Conservation (phyloP, 2,888 invertebrate species). For the Tortrix viridana region DNA sequence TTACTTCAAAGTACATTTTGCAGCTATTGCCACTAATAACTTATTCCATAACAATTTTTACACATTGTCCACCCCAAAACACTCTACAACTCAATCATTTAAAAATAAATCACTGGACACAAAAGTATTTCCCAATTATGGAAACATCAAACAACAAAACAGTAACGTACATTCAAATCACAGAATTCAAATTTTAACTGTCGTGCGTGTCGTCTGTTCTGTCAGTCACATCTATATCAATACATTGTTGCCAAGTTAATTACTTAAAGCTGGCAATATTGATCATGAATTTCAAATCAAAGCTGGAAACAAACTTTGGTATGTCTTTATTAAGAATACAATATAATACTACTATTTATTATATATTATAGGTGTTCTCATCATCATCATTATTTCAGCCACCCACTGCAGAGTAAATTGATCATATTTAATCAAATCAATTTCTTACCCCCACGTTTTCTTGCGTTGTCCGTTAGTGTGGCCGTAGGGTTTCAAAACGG, state of each 20-base stretch:
- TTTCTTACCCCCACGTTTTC: no score
- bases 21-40: constrained; percentile 6
- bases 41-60: constrained; percentile 9
- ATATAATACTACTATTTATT: no score
- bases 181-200: constrained; percentile 30
- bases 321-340: no score
- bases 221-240: neutral
- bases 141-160: constrained; percentile 23
- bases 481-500: no score
- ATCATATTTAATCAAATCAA: no score
- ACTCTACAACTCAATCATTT: neutral
- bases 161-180: constrained; percentile 23
- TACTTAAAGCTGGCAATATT: neutral
- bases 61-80: constrained; percentile 5
- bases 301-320: neutral
- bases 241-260: neutral
- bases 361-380: no score
- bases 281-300: neutral
- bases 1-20: constrained; percentile 69
- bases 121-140: neutral
- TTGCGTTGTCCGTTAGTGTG: no score
- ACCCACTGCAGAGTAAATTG: no score
- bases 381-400: no score
- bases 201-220: neutral
- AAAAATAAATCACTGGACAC: neutral